Percentiles rank a stretch among this genome's conserved stretches.
phyloP scores from a whole-genome alignment of 2,888 invertebrate species.

The Pherbina coryleti region DNA sequence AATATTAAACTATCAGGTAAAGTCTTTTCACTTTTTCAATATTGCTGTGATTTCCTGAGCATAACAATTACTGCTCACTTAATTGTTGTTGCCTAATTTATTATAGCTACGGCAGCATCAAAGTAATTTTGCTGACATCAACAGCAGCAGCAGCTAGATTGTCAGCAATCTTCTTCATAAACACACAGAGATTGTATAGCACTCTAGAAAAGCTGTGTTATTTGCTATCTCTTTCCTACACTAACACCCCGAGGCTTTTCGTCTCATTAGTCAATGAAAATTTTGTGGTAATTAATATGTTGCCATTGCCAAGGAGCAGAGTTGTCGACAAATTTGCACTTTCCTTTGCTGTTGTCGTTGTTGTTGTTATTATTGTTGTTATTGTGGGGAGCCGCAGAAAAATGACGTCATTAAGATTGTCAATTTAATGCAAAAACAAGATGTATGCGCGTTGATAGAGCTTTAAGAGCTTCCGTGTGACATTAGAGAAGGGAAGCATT shows the following conservation, averaged over 20 bases:
- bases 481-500: neutral
- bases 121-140: no score
- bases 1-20: no score
- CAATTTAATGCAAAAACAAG: neutral
- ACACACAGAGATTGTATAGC: no score
- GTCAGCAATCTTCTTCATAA: no score
- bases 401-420: neutral
- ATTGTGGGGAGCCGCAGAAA: neutral
- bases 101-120: no score
- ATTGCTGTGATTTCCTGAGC: no score
- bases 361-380: neutral
- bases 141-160: no score
- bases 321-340: neutral
- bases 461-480: neutral
- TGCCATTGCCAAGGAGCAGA: neutral
- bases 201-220: no score
- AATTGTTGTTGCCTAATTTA: no score
- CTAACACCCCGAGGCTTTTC: neutral
- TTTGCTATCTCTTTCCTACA: no score
- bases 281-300: neutral
- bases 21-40: no score
- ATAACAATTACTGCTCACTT: no score
- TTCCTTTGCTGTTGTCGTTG: neutral
- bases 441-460: neutral
- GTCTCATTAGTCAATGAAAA: slow-evolving; percentile 6